Evolutionary conservation across 2,113 vertebrate genomes (phyloP).

Genomic region (Egretta garzetta): DNA sequence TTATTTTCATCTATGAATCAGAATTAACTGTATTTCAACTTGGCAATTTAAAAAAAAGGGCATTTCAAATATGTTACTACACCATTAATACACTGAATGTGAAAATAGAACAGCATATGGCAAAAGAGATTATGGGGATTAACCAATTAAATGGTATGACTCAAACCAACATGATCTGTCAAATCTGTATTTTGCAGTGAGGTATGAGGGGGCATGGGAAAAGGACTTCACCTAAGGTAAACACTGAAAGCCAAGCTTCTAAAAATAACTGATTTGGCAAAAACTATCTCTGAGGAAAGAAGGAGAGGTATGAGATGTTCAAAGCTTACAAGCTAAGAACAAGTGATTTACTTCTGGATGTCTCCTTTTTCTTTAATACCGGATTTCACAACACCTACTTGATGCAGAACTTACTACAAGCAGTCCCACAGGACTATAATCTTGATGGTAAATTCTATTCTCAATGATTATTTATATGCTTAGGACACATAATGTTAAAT

Average conservation of each 20-base stretch:
- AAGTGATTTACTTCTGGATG: not conserved
- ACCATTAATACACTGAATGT: not conserved
- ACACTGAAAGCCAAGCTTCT: not conserved
- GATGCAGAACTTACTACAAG: not conserved
- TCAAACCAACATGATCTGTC: slow-evolving; percentile 73
- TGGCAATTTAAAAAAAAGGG: not conserved
- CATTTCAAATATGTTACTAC: not conserved
- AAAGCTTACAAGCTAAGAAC: not conserved
- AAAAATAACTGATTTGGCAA: not conserved
- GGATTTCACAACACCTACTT: not conserved
- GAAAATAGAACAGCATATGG: slow-evolving; percentile 84
- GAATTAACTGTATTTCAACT: slow-evolving; percentile 9
- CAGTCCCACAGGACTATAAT: not conserved
- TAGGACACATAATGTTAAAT: not conserved
- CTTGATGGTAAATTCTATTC: not conserved
- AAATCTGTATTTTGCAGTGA: slow-evolving; percentile 7
- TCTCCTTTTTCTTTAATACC: not conserved
- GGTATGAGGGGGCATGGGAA: not conserved
- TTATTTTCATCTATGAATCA: not conserved
- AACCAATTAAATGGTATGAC: slow-evolving; percentile 79
- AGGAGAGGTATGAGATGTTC: not conserved
- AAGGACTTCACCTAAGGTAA: not conserved
- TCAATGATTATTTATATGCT: not conserved
- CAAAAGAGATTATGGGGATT: slow-evolving; percentile 83
- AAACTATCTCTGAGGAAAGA: not conserved